Evolutionary conservation across 2,888 invertebrate genomes (phyloP).

Genomic region (Phortica okadai): DNA sequence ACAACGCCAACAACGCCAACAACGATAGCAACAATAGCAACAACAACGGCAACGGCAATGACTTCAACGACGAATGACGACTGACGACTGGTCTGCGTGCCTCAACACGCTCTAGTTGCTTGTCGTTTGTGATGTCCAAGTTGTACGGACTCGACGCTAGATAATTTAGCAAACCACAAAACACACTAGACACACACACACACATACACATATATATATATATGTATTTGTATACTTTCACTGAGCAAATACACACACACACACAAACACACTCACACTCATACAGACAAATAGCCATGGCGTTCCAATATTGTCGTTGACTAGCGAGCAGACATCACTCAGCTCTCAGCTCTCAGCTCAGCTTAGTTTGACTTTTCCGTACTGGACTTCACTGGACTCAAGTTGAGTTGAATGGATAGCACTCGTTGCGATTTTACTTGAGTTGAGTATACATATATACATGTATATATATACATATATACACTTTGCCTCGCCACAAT

Average conservation of each 20-base stretch:
- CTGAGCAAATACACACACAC: not conserved
- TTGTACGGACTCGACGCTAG: conserved; percentile 24
- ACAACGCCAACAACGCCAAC: not conserved
- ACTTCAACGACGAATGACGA: not conserved
- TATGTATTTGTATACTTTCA: not conserved
- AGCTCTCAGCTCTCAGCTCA: not conserved
- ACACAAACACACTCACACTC: conserved; percentile 20
- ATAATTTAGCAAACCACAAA: conserved; percentile 57
- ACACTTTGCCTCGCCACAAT: no score
- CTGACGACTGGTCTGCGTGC: not conserved
- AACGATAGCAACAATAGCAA: not conserved
- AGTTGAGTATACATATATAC: no score
- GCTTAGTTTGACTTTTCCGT: no score
- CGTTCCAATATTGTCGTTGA: conserved; percentile 4
- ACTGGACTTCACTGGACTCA: no score
- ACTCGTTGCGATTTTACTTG: no score
- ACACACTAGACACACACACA: conserved; percentile 25
- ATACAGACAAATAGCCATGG: no score
- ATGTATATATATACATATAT: no score
- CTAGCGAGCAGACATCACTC: conserved; percentile 38
- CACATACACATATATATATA: not conserved
- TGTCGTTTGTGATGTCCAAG: no score
- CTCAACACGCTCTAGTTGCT: no score
- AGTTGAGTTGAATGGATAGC: no score
- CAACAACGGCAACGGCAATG: not conserved